Base-by-base conservation (phyloP, 2,113 vertebrate genomes). In the Trinectes maculatus region DNA sequence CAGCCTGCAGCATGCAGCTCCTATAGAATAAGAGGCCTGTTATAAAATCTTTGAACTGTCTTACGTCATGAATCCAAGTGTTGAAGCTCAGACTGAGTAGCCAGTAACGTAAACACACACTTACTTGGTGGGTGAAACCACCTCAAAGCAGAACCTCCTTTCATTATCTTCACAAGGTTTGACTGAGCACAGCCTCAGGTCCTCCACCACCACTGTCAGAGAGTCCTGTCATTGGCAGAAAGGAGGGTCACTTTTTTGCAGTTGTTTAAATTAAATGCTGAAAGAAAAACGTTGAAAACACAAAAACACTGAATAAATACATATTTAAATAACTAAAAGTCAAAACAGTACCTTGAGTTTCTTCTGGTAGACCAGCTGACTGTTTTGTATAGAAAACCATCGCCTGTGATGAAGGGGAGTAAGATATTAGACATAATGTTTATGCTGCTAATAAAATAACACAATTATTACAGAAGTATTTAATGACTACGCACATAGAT, bases 331-430 rank as follows among this genome's bases (percentile, higher is more conserved):
- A 18, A 1, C 37, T 1, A 12, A 40, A 25, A 44, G 12, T 4
- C 11, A 42, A n/a, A 47, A 42, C 2, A 25, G 8, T 89, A 99
- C 98, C 96, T 98, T 99, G 58, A 99, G 95, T 67, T 97, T 98
- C 92, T 99, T 99, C 89, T 99, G 98, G 89, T 99, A 99, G 69
- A 99, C 98, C 68, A 99, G 91, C 71, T 99, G 98, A 86, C 97
- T 98, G 87, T 97, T 99, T 74, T 99, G 98, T 90, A 99, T 99
- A 31, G 98, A 99, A 91, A 99, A 99, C 98, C 98, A 99, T 85
- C 98, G 95, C 89, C 98, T 99, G 79, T 11, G 77, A 66, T 77
- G 24, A 15, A 6, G 16, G 64, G 74, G 33, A 3, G 7, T 22
- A 26, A 25, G 8, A 54, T 43, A 49, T 68, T 28, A 73, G 12